Evolutionary conservation across 2,888 invertebrate species (phyloP).

Genomic region (Periphyllus acericola): DNA sequence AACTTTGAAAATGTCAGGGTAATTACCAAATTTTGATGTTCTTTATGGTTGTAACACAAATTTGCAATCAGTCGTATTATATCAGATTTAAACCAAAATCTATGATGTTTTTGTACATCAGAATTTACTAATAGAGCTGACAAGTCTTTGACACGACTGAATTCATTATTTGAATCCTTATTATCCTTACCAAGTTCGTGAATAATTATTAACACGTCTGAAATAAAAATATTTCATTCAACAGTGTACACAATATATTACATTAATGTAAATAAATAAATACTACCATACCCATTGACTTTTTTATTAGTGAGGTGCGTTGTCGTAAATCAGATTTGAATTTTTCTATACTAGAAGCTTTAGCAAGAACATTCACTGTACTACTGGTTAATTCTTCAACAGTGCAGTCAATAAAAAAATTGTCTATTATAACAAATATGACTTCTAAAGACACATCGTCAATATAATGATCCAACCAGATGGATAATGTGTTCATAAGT

Average conservation of each 20-base stretch:
- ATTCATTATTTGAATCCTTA: slow-evolving; percentile 30
- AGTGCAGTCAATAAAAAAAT: slow-evolving; percentile 32
- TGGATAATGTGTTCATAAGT: slow-evolving; percentile 8
- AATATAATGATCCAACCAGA: slow-evolving; percentile 35
- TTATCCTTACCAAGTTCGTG: slow-evolving; percentile 16
- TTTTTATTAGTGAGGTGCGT: slow-evolving; percentile 23
- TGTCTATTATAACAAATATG: slow-evolving; percentile 14
- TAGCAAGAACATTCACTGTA: slow-evolving; percentile 38
- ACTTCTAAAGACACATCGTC: slow-evolving; percentile 25
- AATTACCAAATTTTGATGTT: slow-evolving; percentile 54
- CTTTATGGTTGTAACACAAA: slow-evolving; percentile 46
- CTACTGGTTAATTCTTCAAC: slow-evolving; percentile 21
- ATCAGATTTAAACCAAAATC: slow-evolving; percentile 56
- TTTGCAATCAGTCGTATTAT: slow-evolving; percentile 49
- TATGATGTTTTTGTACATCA: slow-evolving; percentile 22
- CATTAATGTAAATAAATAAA: not conserved
- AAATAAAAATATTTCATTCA: not conserved
- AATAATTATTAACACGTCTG: slow-evolving; percentile 26
- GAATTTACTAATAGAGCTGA: slow-evolving; percentile 32
- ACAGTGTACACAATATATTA: too few species aligned
- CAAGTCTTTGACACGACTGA: slow-evolving; percentile 33
- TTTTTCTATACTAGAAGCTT: slow-evolving; percentile 42
- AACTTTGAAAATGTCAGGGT: not conserved
- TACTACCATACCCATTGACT: slow-evolving; percentile 26
- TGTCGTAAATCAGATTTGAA: slow-evolving; percentile 14